These are phyloP conservation scores for Agonopterix arenella DNA, from an alignment of 2,888 invertebrate species.

Conservation along the genomic window DNA sequence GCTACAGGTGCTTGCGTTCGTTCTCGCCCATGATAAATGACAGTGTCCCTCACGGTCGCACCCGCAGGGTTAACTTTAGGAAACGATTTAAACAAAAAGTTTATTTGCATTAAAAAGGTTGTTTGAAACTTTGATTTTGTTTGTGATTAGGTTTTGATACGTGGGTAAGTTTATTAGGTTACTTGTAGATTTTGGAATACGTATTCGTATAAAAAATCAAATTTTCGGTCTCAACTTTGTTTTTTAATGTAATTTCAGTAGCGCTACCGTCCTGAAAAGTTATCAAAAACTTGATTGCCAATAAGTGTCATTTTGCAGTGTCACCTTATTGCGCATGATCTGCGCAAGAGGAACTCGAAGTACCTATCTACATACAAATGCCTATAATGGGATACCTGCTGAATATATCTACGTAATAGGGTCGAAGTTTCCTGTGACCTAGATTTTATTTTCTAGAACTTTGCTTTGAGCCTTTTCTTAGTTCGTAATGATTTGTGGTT, in stretches of 20 bases:
- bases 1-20: conserved; percentile 49
- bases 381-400: conserved; percentile 23
- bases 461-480: no score
- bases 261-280: conserved; percentile 22
- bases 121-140: no score
- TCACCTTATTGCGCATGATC: conserved; percentile 50
- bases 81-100: conserved; percentile 28
- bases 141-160: conserved; percentile 3
- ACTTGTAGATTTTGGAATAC: background rate
- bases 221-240: no score
- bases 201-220: no score
- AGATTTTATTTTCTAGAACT: conserved; percentile 36
- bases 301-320: conserved; percentile 33
- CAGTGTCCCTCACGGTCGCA: conserved; percentile 41
- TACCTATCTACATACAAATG: conserved; percentile 18
- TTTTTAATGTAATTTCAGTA: no score
- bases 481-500: no score
- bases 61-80: conserved; percentile 29
- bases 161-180: conserved; percentile 2
- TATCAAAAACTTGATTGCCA: conserved; percentile 30
- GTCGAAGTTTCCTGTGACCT: conserved; percentile 49
- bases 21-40: conserved; percentile 44
- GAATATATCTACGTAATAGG: conserved; percentile 18
- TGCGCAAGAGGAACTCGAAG: conserved; percentile 55
- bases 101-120: conserved; percentile 7